Percentiles rank a stretch among this genome's conserved stretches.
Conservation (phyloP, 2,797 vertebrate genomes). For the Balearica regulorum region DNA sequence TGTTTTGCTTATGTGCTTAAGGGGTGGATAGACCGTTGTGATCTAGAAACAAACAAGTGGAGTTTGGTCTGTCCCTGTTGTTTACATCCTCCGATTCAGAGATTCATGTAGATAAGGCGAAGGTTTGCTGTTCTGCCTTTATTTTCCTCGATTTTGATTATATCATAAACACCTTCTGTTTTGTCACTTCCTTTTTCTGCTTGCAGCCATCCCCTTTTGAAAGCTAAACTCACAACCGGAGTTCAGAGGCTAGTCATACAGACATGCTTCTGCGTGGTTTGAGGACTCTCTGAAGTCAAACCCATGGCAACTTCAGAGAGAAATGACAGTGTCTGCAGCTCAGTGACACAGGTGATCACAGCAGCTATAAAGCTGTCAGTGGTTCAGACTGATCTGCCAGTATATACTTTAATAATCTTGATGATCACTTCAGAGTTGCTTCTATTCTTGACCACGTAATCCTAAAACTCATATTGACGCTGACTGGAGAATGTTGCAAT, state of each 20-base stretch:
- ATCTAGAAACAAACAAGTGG: constrained; percentile 32
- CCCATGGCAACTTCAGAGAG: not conserved
- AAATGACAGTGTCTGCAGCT: not conserved
- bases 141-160: constrained; percentile 28
- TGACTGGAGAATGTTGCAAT: not conserved
- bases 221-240: not conserved
- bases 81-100: constrained; percentile 55
- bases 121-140: constrained; percentile 34
- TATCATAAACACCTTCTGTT: constrained; percentile 31
- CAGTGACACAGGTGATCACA: not conserved
- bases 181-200: constrained; percentile 32
- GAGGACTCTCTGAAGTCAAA: not conserved
- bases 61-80: constrained; percentile 4
- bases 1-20: constrained; percentile 53
- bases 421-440: not conserved
- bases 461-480: not conserved
- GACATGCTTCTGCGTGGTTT: not conserved
- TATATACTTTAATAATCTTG: not conserved
- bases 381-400: not conserved
- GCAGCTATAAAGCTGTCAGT: constrained; percentile 15
- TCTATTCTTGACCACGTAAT: not conserved
- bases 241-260: not conserved
- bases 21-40: not conserved
- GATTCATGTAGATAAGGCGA: constrained; percentile 26
- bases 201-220: not conserved